phyloP scores from a whole-genome alignment of 2,888 invertebrate genomes.

The Pseudococcus longispinus region DNA sequence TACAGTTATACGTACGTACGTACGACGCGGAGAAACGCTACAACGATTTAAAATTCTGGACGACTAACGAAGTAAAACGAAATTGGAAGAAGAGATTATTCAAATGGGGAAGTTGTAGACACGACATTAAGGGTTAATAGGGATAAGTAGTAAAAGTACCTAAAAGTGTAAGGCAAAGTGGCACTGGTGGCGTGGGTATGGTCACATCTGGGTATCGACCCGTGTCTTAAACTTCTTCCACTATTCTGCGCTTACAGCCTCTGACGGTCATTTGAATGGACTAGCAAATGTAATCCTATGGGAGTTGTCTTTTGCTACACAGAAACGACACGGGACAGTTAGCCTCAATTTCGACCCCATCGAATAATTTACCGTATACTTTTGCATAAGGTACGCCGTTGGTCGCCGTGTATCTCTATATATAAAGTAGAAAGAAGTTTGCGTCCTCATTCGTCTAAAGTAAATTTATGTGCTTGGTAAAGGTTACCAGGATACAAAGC shows the following conservation, averaged over 20 bases:
- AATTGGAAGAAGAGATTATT: constrained; percentile 57
- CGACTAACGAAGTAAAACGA: constrained; percentile 57
- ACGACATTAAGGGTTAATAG: constrained; percentile 57
- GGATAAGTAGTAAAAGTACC: constrained; percentile 57
- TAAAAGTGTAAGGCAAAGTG: constrained; percentile 55
- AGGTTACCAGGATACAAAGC: constrained; percentile 42
- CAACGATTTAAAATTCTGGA: constrained; percentile 54
- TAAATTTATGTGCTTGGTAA: constrained; percentile 50
- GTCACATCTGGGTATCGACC: constrained; percentile 57
- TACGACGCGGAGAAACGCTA: constrained; percentile 29
- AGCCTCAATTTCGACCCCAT: constrained; percentile 49
- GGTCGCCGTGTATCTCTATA: not conserved
- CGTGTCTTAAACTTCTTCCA: constrained; percentile 56
- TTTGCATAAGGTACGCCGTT: constrained; percentile 48
- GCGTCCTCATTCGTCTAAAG: constrained; percentile 52
- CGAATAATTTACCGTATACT: constrained; percentile 54
- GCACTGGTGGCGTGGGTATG: constrained; percentile 57
- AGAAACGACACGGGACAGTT: constrained; percentile 52
- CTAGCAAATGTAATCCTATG: constrained; percentile 56
- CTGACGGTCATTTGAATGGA: constrained; percentile 57
- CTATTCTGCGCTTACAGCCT: constrained; percentile 55
- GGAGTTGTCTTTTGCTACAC: constrained; percentile 52
- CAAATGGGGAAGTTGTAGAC: constrained; percentile 57
- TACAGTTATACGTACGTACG: not conserved
- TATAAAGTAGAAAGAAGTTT: constrained; percentile 54